Evolutionary conservation across 2,888 invertebrate species (phyloP).

Genomic region (Cheilosia grossa): DNA sequence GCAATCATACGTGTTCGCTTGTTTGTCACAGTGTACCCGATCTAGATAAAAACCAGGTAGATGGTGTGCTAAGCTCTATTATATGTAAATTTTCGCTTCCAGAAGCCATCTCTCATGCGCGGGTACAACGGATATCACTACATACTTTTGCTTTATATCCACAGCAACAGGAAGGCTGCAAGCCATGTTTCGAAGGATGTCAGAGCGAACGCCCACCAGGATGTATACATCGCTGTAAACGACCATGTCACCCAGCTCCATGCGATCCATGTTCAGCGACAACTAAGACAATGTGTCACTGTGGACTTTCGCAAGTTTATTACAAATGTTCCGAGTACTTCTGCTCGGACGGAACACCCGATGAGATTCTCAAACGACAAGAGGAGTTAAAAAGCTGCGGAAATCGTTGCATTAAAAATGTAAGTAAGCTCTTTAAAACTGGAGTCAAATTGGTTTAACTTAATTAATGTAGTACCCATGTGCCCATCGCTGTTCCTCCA

Average conservation of each 20-base stretch:
- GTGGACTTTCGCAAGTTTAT: conserved; percentile 90
- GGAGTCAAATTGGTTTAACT: conserved; percentile 26
- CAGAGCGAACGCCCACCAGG: conserved; percentile 87
- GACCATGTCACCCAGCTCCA: conserved; percentile 88
- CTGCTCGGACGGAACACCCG: conserved; percentile 83
- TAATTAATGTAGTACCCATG: conserved; percentile 87
- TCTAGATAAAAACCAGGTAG: conserved; percentile 83
- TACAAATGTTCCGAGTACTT: conserved; percentile 89
- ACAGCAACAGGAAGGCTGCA: conserved; percentile 84
- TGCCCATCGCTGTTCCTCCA: conserved; percentile 91
- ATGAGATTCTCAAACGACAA: conserved; percentile 80
- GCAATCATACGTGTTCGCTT: conserved; percentile 89
- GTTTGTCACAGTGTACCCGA: conserved; percentile 89
- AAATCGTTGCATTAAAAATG: conserved; percentile 93
- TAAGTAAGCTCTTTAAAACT: conserved; percentile 80
- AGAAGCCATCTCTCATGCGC: too few relatives aligned
- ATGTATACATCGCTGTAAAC: conserved; percentile 90
- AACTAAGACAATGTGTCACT: conserved; percentile 91
- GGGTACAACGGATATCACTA: not conserved
- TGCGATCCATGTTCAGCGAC: conserved; percentile 90
- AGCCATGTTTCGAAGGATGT: conserved; percentile 86
- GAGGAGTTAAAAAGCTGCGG: conserved; percentile 86
- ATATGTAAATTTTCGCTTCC: too few relatives aligned
- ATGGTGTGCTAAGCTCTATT: conserved; percentile 29
- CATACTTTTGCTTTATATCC: not conserved